These are phyloP conservation scores for Ganaspis sp. DNA, from an alignment of 1,140 invertebrate species.

Conservation along the genomic window DNA sequence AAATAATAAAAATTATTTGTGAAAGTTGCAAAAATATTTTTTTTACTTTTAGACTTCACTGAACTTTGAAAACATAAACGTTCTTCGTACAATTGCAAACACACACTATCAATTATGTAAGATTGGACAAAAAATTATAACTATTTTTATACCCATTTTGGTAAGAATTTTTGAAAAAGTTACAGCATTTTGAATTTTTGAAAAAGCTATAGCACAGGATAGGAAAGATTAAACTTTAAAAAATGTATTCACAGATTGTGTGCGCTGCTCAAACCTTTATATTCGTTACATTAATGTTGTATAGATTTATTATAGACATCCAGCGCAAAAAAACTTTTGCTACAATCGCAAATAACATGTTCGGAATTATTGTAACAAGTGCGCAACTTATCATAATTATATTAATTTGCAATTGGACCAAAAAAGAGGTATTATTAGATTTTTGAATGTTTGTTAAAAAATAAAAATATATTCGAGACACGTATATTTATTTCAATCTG, in stretches of 20 bases:
- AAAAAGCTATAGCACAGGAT: too few species aligned
- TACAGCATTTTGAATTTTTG: too few species aligned
- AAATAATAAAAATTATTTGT: too few species aligned
- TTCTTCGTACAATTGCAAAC: neutral
- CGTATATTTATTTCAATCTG: too few species aligned
- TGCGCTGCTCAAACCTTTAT: neutral
- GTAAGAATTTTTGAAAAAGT: too few species aligned
- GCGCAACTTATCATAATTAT: neutral
- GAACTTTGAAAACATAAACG: neutral
- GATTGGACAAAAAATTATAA: neutral
- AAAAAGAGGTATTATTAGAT: neutral
- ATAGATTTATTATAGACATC: neutral
- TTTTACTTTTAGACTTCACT: neutral
- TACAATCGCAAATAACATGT: neutral
- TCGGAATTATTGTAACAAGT: neutral
- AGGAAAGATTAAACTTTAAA: too few species aligned
- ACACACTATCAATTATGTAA: constrained; percentile 7
- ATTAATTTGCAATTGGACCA: neutral
- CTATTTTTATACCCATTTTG: neutral
- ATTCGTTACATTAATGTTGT: neutral
- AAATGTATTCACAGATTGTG: neutral
- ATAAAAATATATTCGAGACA: too few species aligned
- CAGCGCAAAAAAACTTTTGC: neutral
- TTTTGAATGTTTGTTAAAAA: neutral
- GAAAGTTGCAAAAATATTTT: too few species aligned